A percentile compares a stretch with the other conserved stretches of the same genome.
Evolutionary conservation across 2,888 invertebrate species (phyloP).

Genomic region (Litoditis marina): DNA sequence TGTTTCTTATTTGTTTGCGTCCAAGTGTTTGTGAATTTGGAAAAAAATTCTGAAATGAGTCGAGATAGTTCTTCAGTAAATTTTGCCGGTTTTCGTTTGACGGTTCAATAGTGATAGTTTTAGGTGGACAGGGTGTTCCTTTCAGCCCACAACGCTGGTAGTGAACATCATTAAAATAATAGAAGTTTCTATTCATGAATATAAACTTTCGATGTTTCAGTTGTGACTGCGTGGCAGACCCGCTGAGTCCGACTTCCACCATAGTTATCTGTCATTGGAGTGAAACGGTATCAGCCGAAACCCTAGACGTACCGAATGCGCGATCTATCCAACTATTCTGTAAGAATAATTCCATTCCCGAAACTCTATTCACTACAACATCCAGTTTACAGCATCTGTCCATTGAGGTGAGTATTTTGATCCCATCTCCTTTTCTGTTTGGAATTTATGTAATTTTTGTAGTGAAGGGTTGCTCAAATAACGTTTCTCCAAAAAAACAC

Average conservation of each 20-base stretch:
- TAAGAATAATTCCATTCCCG: conserved; percentile 15
- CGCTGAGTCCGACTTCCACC: conserved; percentile 24
- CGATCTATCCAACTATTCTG: conserved; percentile 15
- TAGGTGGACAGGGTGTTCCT: too few species aligned
- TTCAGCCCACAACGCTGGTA: too few species aligned
- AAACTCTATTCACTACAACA: conserved; percentile 20
- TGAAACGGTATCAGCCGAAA: background rate
- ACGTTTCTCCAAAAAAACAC: too few species aligned
- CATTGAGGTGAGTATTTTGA: conserved; percentile 27
- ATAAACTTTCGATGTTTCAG: conserved; percentile 27
- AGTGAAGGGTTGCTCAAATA: too few species aligned
- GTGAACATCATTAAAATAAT: too few species aligned
- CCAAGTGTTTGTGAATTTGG: too few species aligned
- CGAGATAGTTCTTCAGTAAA: too few species aligned
- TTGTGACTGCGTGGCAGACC: conserved; percentile 53
- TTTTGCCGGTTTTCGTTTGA: too few species aligned
- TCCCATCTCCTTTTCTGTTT: background rate
- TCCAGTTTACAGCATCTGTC: conserved; percentile 26
- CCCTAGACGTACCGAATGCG: conserved; percentile 8
- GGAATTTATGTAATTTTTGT: too few species aligned
- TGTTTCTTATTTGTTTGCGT: too few species aligned
- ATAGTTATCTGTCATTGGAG: conserved; percentile 29
- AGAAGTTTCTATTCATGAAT: background rate
- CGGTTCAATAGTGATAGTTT: too few species aligned
- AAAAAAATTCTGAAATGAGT: too few species aligned